Base-by-base conservation (phyloP, 2,113 vertebrate genomes). In the Dicerorhinus sumatrensis region DNA sequence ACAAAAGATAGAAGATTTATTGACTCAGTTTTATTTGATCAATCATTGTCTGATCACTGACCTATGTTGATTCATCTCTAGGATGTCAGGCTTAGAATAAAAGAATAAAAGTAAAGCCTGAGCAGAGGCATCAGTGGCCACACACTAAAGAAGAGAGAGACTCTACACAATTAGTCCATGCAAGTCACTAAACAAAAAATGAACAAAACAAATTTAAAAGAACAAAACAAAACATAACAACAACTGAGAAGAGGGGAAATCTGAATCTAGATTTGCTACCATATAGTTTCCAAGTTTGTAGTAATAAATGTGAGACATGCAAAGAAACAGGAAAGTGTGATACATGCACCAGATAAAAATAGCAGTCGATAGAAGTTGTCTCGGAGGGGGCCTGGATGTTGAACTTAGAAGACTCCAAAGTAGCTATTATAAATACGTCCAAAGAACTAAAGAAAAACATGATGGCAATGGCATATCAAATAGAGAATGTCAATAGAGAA, bases 241-340 rank as follows among this genome's bases (percentile, higher is more conserved):
- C 10, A 36, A 80, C 6, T 48, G n/a, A 31, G 18, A 60, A 90
- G 12, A 86, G 3, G 7, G 14, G 5, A 4, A 90, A 73, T 73
- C 48, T 67, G 21, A 92, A 77, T 89, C 58, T 81, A 86, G 36
- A 81, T 82, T 62, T 86, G 48, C 69, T 72, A 48, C 6, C 67
- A 62, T 18, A 31, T 20, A 65, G 67, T 90, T 94, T 56, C 4
- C 6, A 89, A 84, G 3, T 54, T 72, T 87, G 27, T 9, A 94
- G 39, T 46, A 8, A 90, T 82, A 94, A 46, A 58, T 54, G 8
- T 1, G 29, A 58, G 17, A 23, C 20, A 51, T 6, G 6, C 27
- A 48, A 82, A 84, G n/a, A 87, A 72, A 65, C 2, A 83, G 9
- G 1, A 75, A 79, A 80, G 16, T 21, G 0, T 58, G 31, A 58